Evolutionary conservation across 1,140 invertebrate species (phyloP), one percentile per base, ranked within the genome.

Genomic region (Ceratina australensis): DNA sequence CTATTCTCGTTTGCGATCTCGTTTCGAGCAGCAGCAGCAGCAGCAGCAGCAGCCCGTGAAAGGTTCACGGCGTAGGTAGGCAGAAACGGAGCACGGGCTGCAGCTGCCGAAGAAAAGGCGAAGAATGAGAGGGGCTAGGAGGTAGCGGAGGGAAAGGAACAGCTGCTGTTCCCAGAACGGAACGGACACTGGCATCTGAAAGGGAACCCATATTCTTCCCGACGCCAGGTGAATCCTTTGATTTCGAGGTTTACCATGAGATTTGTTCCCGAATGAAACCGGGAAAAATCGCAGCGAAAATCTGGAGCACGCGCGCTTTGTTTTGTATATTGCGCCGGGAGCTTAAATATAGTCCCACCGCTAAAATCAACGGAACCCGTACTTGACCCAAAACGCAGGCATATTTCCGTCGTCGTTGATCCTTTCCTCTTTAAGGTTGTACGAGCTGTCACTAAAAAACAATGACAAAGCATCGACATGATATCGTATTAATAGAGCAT

Each of bases 121-220:
- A 69, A 67, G 84, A 79, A 54, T 24, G 26, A 49, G 22, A 52
- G 82, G 67, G 65, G 15, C n/a, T 18, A 28, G 33, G 76, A 73
- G 75, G 60, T 68, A 65, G 61, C 57, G 24, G 52, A 84, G 72
- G 80, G 72, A 85, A 79, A 78, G 79, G 76, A 85, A 85, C 84
- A 85, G 84, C 84, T 85, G 84, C 84, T 84, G 82, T 85, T 85
- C 84, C n/a, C 54, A 76, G 84, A 85, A 85, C 72, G 79, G 75
- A 33, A 33, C 33, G 33, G 33, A 76, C 57, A 63, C 59, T 56
- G 42, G 50, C 54, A 56, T 52, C 56, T 47, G 28, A 63, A 56
- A 79, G 68, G 80, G 81, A 84, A 83, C 72, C 33, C 66, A 63
- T 33, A 57, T 28, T 61, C 54, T 49, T n/a, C 13, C 52, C 33